phyloP scores from a whole-genome alignment of 2,888 invertebrate genomes.

The Neocrepidodera transversa region DNA sequence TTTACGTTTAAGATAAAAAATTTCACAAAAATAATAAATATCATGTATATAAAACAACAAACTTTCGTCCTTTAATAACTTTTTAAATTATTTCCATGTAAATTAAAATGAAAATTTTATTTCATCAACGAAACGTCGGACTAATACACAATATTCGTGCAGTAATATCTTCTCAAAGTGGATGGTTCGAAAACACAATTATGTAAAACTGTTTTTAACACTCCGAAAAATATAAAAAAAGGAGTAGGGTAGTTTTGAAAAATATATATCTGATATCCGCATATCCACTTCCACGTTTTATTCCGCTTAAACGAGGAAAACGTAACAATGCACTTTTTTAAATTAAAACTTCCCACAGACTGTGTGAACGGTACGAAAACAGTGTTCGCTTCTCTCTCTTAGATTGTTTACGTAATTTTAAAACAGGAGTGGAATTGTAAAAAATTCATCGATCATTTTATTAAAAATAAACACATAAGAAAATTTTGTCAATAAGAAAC shows the following conservation, averaged over 20 bases:
- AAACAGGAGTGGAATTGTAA: slow-evolving; percentile 18
- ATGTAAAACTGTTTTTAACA: slow-evolving; percentile 37
- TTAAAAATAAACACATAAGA: too few relatives aligned
- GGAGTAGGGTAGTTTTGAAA: slow-evolving; percentile 26
- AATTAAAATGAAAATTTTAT: slow-evolving; percentile 16
- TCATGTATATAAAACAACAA: too few relatives aligned
- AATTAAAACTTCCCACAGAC: slow-evolving; percentile 40
- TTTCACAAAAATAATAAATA: too few relatives aligned
- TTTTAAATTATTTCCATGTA: too few relatives aligned
- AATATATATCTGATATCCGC: slow-evolving; percentile 40
- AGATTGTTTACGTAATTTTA: slow-evolving; percentile 29
- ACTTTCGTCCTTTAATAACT: too few relatives aligned
- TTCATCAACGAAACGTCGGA: slow-evolving; percentile 1
- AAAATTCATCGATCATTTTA: neutral
- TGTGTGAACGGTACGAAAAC: slow-evolving; percentile 34
- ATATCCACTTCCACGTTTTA: slow-evolving; percentile 35
- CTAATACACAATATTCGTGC: slow-evolving; percentile 15
- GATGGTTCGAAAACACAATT: slow-evolving; percentile 32
- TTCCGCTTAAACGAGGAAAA: slow-evolving; percentile 36
- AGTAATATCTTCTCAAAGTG: slow-evolving; percentile 25
- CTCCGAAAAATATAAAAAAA: slow-evolving; percentile 26
- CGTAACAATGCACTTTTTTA: slow-evolving; percentile 43
- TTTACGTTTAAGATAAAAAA: too few relatives aligned
- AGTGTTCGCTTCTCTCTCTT: slow-evolving; percentile 31
- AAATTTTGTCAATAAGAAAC: too few relatives aligned